Evolutionary conservation across 2,797 vertebrate species (phyloP).

Genomic region (Tragopan temminckii): DNA sequence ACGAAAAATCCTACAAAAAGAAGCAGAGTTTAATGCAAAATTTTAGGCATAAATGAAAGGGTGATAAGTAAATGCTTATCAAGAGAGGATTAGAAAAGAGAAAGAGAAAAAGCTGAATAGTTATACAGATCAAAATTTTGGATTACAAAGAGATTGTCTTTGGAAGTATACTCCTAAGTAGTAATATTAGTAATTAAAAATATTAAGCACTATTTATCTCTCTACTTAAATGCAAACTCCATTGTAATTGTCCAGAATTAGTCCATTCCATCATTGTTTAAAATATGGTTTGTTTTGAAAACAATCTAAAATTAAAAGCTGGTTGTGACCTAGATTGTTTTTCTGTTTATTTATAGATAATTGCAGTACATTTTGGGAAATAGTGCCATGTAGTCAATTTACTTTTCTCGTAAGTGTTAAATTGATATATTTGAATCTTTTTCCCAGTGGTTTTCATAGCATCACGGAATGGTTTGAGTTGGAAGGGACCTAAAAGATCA

Average conservation of each 20-base stretch:
- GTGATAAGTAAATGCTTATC: not conserved
- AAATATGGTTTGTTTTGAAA: not conserved
- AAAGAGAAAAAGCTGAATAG: not conserved
- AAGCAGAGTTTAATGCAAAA: not conserved
- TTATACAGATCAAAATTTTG: not conserved
- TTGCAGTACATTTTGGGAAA: not conserved
- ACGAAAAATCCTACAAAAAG: not conserved
- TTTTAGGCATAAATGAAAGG: not conserved
- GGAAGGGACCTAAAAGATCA: too few species aligned
- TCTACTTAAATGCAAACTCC: not conserved
- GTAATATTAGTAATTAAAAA: not conserved
- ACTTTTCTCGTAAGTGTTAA: not conserved
- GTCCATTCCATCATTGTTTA: not conserved
- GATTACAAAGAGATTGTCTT: not conserved
- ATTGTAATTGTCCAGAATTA: not conserved
- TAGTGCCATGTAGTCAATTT: not conserved
- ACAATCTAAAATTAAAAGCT: not conserved
- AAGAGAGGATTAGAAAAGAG: not conserved
- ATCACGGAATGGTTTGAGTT: too few species aligned
- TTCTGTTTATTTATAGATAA: not conserved
- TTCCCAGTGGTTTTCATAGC: not conserved
- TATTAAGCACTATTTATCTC: not conserved
- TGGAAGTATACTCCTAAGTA: accelerated
- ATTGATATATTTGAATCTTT: not conserved
- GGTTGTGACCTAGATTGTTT: not conserved